Conservation (phyloP, 2,888 invertebrate species). For the Acanthosepion pharaonis region DNA sequence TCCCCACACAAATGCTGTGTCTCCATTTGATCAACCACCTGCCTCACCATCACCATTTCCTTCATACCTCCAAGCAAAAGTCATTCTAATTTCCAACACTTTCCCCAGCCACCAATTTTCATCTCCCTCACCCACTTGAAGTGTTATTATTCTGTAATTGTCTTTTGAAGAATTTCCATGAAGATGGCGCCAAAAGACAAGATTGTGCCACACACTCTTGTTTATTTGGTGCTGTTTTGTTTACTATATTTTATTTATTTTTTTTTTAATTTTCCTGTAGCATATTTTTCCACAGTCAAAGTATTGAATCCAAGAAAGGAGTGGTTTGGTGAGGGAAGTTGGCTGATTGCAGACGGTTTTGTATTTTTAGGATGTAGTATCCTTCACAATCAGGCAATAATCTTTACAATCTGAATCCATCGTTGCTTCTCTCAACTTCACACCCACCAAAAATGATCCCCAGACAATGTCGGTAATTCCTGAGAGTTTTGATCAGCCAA, state of each 20-base stretch:
- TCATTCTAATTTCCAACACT: not conserved
- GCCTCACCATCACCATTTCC: not conserved
- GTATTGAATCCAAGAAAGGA: not conserved
- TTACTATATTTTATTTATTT: not conserved
- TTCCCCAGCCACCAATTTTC: not conserved
- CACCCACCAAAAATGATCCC: not conserved
- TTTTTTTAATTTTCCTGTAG: not conserved
- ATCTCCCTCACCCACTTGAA: not conserved
- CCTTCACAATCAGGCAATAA: not conserved
- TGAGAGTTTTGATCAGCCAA: not conserved
- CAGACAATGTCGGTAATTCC: not conserved
- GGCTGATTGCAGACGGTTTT: not conserved
- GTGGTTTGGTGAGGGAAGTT: not conserved
- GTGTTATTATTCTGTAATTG: slow-evolving; percentile 33
- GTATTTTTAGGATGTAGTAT: too few species aligned
- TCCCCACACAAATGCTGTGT: not conserved
- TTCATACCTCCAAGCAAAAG: not conserved
- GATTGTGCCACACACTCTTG: not conserved
- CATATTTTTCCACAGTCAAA: not conserved
- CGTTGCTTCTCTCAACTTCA: not conserved
- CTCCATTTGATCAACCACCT: not conserved
- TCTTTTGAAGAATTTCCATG: slow-evolving; percentile 33
- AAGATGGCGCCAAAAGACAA: not conserved
- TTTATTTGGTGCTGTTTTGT: not conserved
- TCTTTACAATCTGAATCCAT: not conserved